Percentiles rank a stretch among this genome's conserved stretches.
Conservation (phyloP, 2,113 vertebrate genomes). For the Dendropsophus ebraccatus region DNA sequence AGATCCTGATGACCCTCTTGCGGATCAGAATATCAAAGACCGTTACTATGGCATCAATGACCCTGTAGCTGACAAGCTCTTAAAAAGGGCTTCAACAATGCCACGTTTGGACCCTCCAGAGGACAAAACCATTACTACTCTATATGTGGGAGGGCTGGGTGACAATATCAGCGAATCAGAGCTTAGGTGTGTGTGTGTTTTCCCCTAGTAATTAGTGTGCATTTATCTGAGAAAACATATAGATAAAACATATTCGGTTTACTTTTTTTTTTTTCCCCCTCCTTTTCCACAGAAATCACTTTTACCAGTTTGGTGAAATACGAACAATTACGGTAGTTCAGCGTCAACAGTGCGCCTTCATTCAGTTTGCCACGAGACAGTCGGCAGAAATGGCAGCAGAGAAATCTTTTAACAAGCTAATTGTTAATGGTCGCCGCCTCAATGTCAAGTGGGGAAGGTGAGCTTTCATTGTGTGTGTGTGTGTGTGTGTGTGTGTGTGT, state of each 20-base stretch:
- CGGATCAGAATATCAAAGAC: slow-evolving; percentile 98
- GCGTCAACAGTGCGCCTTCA: slow-evolving; percentile 96
- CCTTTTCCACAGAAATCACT: slow-evolving; percentile 82
- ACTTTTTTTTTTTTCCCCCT: neutral
- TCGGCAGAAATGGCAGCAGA: slow-evolving; percentile 93
- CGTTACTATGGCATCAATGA: slow-evolving; percentile 98
- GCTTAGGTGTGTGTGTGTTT: slow-evolving; percentile 80
- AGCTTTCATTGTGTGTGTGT: slow-evolving; percentile 60
- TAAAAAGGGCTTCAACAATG: slow-evolving; percentile 95
- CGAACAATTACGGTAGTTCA: slow-evolving; percentile 94
- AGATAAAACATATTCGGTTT: too few species aligned
- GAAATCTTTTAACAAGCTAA: slow-evolving; percentile 98
- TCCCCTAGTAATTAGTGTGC: neutral
- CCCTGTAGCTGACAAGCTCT: slow-evolving; percentile 94
- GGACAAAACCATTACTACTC: slow-evolving; percentile 92
- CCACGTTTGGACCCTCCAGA: slow-evolving; percentile 93
- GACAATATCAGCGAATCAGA: slow-evolving; percentile 94
- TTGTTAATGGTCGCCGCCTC: slow-evolving; percentile 92
- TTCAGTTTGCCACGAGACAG: slow-evolving; percentile 94
- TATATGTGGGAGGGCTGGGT: slow-evolving; percentile 94
- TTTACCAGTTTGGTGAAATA: slow-evolving; percentile 98
- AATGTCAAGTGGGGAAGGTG: slow-evolving; percentile 99
- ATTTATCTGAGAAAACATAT: too few species aligned
- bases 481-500: too few species aligned
- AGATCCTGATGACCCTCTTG: slow-evolving; percentile 95